Evolutionary conservation across 1,140 invertebrate species (phyloP), one percentile per base, ranked within the genome.

Genomic region (Hormaphis cornu): DNA sequence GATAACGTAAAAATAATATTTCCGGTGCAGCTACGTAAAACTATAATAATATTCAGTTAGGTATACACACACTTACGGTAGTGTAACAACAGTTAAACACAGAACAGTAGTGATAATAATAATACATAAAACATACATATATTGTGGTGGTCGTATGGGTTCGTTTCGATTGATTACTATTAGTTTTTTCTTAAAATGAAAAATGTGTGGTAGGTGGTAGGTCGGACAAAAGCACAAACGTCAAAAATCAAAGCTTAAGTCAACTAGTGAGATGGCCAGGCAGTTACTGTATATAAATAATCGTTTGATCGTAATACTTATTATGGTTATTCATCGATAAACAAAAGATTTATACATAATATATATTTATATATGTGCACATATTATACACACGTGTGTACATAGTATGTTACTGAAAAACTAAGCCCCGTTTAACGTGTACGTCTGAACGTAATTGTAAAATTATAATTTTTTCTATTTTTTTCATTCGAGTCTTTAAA

Each of bases 231-330:
- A 66, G 61, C 61, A 30, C 61, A 66, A 66, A 66, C 61, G 24
- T 50, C 28, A 66, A 66, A 71, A 69, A 71, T 74, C 73, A 74
- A 74, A 74, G 73, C 73, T 74, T 74, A 74, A 74, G 73, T 71
- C 52, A 66, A 74, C 73, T 74, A 73, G 69, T 74, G 73, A 74
- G 73, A 74, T 74, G 73, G 73, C 72, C 69, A 71, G 70, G 70
- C 61, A 73, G 61, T 70, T 72, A 70, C 69, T 70, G 54, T 58
- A n/a, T n/a, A n/a, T n/a, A 58, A 70, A 70, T 58, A 54, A 69
- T 52, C 22, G 35, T 69, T n/a, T 53, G 40, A n/a, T 58, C 35
- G 54, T 40, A 16, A 58, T 35, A 40, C 24, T 24, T 35, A 35
- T 22, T 10, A 9, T 53, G 9, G 52, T 53, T 10, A 53, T 30